Evolutionary conservation across 1,140 invertebrate genomes (phyloP), one percentile per base, ranked within the genome.

Genomic region (Aricia agestis): DNA sequence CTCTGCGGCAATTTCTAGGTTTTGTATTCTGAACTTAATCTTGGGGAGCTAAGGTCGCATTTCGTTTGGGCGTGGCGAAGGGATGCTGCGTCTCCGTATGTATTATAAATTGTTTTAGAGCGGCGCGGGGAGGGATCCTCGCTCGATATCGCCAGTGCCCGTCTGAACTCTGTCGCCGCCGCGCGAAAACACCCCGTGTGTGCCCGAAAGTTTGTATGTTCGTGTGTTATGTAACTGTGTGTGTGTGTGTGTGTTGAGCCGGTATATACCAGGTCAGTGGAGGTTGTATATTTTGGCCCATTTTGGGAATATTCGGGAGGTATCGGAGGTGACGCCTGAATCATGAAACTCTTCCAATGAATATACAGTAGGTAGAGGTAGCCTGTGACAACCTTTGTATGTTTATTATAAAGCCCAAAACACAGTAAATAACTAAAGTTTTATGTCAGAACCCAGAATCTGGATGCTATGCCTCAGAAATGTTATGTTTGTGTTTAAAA

Each of bases 81-180:
- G 89, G 89, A 91, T 91, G 89, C 89, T 91, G 89, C 87, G 85
- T 83, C 86, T 87, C 85, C 79, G 89, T 91, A 91, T 91, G 89
- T 91, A 91, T 91, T 91, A 91, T 91, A 89, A 91, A 91, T 91
- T 90, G 88, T 87, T 90, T 90, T 89, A 90, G 86, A 88, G 86
- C 76, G 82, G 89, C 81, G 86, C 81, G 84, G 88, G 87, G 82
- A 85, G 84, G 81, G 87, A 74, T 77, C 77, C 76, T 74, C 89
- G 89, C 87, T 91, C 89, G 84, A 91, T 91, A 91, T 80, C 80
- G 78, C 79, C 85, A 91, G 89, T 91, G 82, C 78, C 81, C 77
- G 69, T 79, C 73, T 79, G 82, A 81, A 52, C 45, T 4, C 11
- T 52, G 45, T 52, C 45, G 66, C 71, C 79, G 79, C 70, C 78